Percentiles rank a stretch among this genome's conserved stretches.
These are phyloP conservation scores for Pissodes strobi DNA, from an alignment of 1,140 invertebrate species.

Conservation along the genomic window DNA sequence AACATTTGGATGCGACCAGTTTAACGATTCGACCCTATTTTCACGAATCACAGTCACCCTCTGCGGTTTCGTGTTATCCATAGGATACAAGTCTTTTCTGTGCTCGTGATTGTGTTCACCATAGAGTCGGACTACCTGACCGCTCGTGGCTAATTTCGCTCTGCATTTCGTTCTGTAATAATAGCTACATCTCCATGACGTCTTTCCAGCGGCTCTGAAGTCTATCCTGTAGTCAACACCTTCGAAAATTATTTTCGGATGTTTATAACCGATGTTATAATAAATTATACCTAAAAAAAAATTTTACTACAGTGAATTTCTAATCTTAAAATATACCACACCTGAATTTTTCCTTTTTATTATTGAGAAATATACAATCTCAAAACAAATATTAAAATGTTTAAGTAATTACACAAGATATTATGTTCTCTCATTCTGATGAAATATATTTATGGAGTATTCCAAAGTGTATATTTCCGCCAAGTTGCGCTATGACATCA, in stretches of 20 bases:
- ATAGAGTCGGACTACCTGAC: constrained; percentile 26
- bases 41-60: constrained; percentile 17
- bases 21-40: not conserved
- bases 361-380: too few relatives aligned
- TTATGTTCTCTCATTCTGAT: too few relatives aligned
- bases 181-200: constrained; percentile 37
- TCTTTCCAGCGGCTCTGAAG: constrained; percentile 29
- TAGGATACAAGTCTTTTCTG: constrained; percentile 12
- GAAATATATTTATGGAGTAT: too few relatives aligned
- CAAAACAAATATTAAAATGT: too few relatives aligned
- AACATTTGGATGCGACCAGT: not conserved
- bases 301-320: not conserved
- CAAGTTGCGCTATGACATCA: too few relatives aligned
- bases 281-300: constrained; percentile 39
- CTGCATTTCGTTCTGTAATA: constrained; percentile 40
- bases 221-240: constrained; percentile 37
- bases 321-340: too few relatives aligned
- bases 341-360: too few relatives aligned
- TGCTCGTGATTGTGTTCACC: constrained; percentile 36
- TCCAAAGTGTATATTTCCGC: too few relatives aligned
- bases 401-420: too few relatives aligned
- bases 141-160: constrained; percentile 31
- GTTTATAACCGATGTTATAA: constrained; percentile 35
- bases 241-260: constrained; percentile 42
- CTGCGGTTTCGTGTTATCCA: constrained; percentile 14